Evolutionary conservation across 2,888 invertebrate genomes (phyloP), one percentile per base, ranked within the genome.

Genomic region (Alentia gelatinosa): DNA sequence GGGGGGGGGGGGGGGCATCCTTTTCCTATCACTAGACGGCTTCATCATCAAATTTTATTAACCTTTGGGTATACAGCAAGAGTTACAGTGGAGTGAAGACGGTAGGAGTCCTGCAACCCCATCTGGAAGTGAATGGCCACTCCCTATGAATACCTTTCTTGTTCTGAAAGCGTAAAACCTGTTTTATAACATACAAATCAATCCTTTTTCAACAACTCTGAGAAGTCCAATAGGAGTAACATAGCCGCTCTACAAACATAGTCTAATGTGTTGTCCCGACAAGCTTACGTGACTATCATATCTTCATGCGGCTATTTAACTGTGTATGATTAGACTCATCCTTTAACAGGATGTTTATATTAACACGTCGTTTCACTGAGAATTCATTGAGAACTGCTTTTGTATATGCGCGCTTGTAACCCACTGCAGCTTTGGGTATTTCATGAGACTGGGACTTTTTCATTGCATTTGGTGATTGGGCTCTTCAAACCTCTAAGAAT

Each of bases 361-460:
- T 68, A 68, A 68, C 68, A 68, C 30, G 68, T n/a, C n/a, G n/a
- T 68, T 30, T 68, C 68, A 68, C 26, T 30, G 23, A 68, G 15
- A 23, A 47, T 5, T 86, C 86, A 47, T 86, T 86, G 86, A 86
- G 86, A 86, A 86, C 86, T 86, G 86, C 86, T 86, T 86, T 86
- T 86, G 86, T 86, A 86, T 86, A 86, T 40, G 40, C 86, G 86
- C 47, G 86, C 86, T 86, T 86, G 86, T 86, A 50, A 79, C 79
- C 79, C 79, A 9, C 79, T 79, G 39, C 79, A 79, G 79, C 79
- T 79, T 79, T 79, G 79, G 79, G 39, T 37, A 79, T 79, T 79
- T 79, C n/a, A 12, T 37, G 26, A 79, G 0, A 68, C 37, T 35
- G 79, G 37, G 79, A 23, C 37, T 79, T 37, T 79, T n/a, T n/a